A percentile compares a stretch with the other conserved stretches of the same genome.
Evolutionary conservation across 2,113 vertebrate genomes (phyloP).

Genomic region (Varanus komodoensis): DNA sequence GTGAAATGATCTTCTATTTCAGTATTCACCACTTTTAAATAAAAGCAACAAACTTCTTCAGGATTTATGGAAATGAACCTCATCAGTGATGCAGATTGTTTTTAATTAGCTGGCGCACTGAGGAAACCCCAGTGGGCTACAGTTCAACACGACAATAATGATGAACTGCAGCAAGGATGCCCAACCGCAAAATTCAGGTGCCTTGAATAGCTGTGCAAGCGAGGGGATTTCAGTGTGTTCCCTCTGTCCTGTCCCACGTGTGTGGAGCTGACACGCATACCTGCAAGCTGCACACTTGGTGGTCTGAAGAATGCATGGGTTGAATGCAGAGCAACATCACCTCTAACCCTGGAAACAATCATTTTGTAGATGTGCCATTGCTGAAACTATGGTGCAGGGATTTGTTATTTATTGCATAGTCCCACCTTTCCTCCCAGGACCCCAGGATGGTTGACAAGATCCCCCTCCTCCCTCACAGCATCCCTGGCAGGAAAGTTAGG

Average conservation of each 20-base stretch:
- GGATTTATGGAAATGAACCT: slow-evolving; percentile 75
- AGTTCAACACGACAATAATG: slow-evolving; percentile 66
- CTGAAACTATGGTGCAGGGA: too few relatives aligned
- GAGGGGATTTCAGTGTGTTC: neutral
- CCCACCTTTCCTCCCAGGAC: too few relatives aligned
- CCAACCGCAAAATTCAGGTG: neutral
- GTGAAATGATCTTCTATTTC: slow-evolving; percentile 54
- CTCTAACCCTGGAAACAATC: neutral
- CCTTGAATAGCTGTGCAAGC: neutral
- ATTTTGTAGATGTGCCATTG: neutral
- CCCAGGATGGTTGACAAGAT: too few relatives aligned
- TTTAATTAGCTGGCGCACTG: slow-evolving; percentile 73
- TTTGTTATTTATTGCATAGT: too few relatives aligned
- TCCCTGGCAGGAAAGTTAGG: too few relatives aligned
- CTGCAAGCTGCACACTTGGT: neutral
- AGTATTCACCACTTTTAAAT: slow-evolving; percentile 64
- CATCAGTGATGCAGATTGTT: slow-evolving; percentile 74
- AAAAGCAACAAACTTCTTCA: slow-evolving; percentile 68
- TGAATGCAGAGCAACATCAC: neutral
- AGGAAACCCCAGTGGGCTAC: slow-evolving; percentile 71
- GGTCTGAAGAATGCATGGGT: neutral
- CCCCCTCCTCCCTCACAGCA: too few relatives aligned
- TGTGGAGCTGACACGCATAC: neutral
- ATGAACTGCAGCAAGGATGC: slow-evolving; percentile 16
- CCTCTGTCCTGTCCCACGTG: too few relatives aligned